A percentile compares a stretch with the other conserved stretches of the same genome.
These are phyloP conservation scores for Prenolepis imparis DNA, from an alignment of 2,888 invertebrate species.

Conservation along the genomic window DNA sequence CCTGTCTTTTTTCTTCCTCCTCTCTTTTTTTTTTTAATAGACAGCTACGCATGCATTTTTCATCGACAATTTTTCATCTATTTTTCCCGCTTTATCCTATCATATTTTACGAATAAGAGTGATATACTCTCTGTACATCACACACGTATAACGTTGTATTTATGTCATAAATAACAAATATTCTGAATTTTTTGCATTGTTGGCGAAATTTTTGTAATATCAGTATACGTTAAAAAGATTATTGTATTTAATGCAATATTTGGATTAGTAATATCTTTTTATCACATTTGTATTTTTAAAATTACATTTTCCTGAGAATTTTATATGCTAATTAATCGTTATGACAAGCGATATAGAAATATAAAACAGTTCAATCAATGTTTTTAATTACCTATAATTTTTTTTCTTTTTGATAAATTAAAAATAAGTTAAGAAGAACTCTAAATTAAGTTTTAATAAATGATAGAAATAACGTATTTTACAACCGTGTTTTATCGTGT, in stretches of 20 bases:
- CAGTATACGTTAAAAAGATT: neutral
- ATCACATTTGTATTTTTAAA: neutral
- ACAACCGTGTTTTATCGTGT: neutral
- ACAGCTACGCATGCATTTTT: conserved; percentile 28
- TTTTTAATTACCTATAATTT: neutral
- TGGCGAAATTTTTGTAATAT: neutral
- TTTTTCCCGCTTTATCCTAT: neutral
- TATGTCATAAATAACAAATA: conserved; percentile 17
- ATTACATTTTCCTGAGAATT: neutral
- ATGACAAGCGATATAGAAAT: neutral
- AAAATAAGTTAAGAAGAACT: neutral
- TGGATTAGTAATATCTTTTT: conserved; percentile 10
- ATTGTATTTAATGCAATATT: neutral
- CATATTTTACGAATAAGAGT: conserved; percentile 34
- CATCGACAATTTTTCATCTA: conserved; percentile 44
- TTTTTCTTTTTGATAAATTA: neutral
- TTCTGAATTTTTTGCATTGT: neutral
- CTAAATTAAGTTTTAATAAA: neutral
- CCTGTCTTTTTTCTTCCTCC: neutral
- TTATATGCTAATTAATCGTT: neutral
- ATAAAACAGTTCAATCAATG: neutral
- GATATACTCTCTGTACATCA: neutral
- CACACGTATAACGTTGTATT: neutral
- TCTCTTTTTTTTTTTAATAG: conserved; percentile 36
- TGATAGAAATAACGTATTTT: neutral